Base-by-base conservation (phyloP, 1,140 invertebrate species). In the Atta colombica region DNA sequence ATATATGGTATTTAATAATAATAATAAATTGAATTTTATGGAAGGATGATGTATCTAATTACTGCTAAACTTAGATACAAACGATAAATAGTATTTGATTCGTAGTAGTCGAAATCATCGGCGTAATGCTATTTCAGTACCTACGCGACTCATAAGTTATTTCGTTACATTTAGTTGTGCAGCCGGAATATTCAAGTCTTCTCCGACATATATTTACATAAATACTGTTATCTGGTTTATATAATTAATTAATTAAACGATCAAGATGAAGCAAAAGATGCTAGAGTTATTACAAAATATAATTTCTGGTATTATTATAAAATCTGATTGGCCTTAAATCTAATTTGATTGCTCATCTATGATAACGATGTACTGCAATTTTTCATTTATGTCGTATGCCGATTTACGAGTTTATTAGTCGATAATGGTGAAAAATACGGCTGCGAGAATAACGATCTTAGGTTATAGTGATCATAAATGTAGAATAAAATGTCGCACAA, bases 351-450 rank as follows among this genome's bases (percentile, higher is more conserved):
- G 55, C 74, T 84, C 71, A 82, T 91, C 78, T 18, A 14, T 14
- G 58, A 49, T 68, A 77, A 87, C 71, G 65, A 91, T 86, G 60
- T 65, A 81, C 66, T 82, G 87, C 84, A 88, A 78, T 89, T 92
- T 90, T 91, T 92, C 92, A 91, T 92, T 91, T 91, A 65, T 89
- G 91, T 88, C 90, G 68, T 69, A 77, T 71, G 71, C 35, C 86
- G 87, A 92, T 87, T 91, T 92, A 92, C 71, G 80, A 81, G 77
- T 88, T 87, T 92, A 92, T 92, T 92, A 91, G 87, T 53, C 88
- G 90, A 92, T 92, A 92, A 92, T 92, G 86, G 90, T 92, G 90
- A 92, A 87, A 92, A 88, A 92, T 92, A 92, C 77, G 87, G 86
- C 86, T 60, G 49, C 51, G 35, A 63, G 77, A 77, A 86, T 91